These are phyloP conservation scores for Empis livida DNA, from an alignment of 2,888 invertebrate genomes.

Conservation along the genomic window DNA sequence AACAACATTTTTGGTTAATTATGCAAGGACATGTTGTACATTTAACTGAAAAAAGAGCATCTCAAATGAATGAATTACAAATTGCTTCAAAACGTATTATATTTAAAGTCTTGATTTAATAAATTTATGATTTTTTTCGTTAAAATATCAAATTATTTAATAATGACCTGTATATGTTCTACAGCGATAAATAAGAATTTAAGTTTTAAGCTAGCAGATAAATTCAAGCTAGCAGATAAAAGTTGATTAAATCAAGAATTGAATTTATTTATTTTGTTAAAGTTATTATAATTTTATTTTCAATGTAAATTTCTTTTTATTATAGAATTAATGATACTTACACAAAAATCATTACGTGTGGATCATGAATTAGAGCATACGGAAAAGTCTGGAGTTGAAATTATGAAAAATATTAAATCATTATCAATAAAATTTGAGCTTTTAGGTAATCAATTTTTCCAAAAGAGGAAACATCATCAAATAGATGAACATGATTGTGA, in stretches of 20 bases:
- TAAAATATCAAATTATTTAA: no score
- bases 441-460: constrained; percentile 43
- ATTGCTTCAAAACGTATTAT: constrained; percentile 53
- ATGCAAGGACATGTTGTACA: constrained; percentile 59
- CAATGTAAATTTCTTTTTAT: constrained; percentile 18
- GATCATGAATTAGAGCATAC: constrained; percentile 50
- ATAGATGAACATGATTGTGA: constrained; percentile 43
- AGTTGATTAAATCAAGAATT: no score
- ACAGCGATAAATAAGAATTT: no score
- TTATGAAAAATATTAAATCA: constrained; percentile 45
- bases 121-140: no score
- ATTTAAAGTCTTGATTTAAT: background rate
- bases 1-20: constrained; percentile 64
- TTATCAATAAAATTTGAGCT: constrained; percentile 48
- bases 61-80: constrained; percentile 54
- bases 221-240: background rate
- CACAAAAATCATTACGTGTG: constrained; percentile 59
- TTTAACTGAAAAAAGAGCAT: constrained; percentile 53
- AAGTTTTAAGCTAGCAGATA: background rate
- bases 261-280: background rate
- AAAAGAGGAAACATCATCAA: constrained; percentile 41
- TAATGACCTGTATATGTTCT: no score
- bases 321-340: constrained; percentile 42
- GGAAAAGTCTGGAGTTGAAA: constrained; percentile 40
- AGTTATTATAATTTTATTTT: background rate